Evolutionary conservation across 2,888 invertebrate species (phyloP).

Genomic region (Phyllotreta cruciferae): DNA sequence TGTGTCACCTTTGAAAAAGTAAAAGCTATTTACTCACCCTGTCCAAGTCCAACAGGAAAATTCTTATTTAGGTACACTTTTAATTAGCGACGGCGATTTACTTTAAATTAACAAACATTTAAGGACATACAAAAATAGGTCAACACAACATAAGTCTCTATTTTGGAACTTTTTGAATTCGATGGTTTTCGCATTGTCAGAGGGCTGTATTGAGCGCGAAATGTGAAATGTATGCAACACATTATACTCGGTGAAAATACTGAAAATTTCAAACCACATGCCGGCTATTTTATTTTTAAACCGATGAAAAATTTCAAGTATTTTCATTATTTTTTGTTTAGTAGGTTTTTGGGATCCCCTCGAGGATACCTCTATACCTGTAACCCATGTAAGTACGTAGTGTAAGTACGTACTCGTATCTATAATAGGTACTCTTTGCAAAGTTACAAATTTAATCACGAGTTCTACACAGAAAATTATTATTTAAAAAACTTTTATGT

Average conservation of each 20-base stretch:
- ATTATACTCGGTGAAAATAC: background rate
- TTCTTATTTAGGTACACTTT: background rate
- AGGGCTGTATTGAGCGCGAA: constrained; percentile 23
- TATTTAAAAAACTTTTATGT: no score
- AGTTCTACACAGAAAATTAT: no score
- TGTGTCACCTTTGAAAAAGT: constrained; percentile 5
- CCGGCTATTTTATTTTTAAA: no score
- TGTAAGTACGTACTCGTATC: no score
- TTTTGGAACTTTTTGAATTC: constrained; percentile 43
- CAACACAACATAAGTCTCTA: constrained; percentile 43
- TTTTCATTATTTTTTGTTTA: no score
- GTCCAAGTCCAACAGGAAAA: background rate
- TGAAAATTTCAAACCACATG: background rate
- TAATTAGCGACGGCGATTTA: background rate
- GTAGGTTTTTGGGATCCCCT: no score
- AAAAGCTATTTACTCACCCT: constrained; percentile 5
- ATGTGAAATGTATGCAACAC: constrained; percentile 24
- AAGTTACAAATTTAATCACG: no score
- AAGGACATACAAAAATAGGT: constrained; percentile 41
- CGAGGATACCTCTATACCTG: no score
- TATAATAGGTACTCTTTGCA: no score
- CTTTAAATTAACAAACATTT: constrained; percentile 22
- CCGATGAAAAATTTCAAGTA: no score
- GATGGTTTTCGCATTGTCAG: constrained; percentile 39
- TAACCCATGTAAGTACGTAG: no score